A percentile compares a stretch with the other conserved stretches of the same genome.
Conservation (phyloP, 2,113 vertebrate species). For the Microtus pennsylvanicus region DNA sequence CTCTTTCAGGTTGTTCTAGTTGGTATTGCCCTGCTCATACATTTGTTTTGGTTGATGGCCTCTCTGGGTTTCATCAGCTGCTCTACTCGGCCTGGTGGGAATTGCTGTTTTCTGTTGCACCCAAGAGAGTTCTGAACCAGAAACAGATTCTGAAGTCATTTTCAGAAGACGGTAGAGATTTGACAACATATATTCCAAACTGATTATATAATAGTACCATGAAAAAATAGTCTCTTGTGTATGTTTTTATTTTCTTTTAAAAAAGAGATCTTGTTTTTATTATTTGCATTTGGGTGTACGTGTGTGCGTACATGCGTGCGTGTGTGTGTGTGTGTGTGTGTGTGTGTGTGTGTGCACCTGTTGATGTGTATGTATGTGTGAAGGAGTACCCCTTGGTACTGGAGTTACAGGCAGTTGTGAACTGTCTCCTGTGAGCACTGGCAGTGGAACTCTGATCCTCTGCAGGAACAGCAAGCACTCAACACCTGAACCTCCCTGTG, state of each 20-base stretch:
- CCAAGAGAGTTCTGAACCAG: neutral
- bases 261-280: neutral
- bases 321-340: neutral
- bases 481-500: neutral
- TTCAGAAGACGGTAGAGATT: conserved; percentile 41
- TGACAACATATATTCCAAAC: conserved; percentile 50
- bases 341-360: neutral
- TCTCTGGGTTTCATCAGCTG: neutral
- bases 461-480: neutral
- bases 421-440: neutral
- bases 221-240: neutral
- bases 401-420: neutral
- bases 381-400: neutral
- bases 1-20: neutral
- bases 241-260: neutral
- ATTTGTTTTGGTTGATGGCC: neutral
- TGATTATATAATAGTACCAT: neutral
- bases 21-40: neutral
- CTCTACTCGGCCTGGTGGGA: neutral
- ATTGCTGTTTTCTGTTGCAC: neutral
- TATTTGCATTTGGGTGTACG: neutral
- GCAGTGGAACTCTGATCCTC: neutral
- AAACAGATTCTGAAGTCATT: neutral
- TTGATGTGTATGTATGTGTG: neutral
- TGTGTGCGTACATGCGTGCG: neutral